Conservation (phyloP, 2,888 invertebrate species). For the Andrena flavipes region DNA sequence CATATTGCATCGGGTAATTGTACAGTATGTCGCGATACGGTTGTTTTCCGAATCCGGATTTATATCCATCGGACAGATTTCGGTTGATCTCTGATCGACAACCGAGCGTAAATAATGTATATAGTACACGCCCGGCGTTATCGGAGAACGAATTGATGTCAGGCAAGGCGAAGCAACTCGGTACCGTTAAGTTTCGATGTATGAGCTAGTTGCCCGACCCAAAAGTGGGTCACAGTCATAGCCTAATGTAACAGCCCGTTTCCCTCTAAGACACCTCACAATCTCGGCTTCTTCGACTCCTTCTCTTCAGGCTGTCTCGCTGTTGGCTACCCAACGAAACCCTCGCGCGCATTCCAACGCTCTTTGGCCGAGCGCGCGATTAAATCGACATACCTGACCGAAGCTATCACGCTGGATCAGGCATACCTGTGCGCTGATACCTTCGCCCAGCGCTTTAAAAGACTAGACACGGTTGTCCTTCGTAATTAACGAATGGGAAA, state of each 20-base stretch:
- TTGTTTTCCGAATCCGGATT: background rate
- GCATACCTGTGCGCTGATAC: conserved; percentile 11
- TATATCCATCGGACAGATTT: background rate
- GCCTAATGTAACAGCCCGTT: conserved; percentile 80
- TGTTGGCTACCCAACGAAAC: conserved; percentile 59
- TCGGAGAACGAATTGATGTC: conserved; percentile 80
- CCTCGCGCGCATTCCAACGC: conserved; percentile 62
- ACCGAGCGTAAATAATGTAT: conserved; percentile 17
- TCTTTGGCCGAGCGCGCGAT: conserved; percentile 44
- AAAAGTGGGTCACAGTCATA: conserved; percentile 83
- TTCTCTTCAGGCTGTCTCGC: conserved; percentile 7
- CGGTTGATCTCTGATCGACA: conserved; percentile 22
- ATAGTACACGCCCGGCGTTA: conserved; percentile 50
- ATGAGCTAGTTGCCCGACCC: conserved; percentile 81
- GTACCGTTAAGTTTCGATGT: conserved; percentile 84
- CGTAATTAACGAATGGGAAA: no score
- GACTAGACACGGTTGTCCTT: no score
- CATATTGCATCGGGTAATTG: background rate
- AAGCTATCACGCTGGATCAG: conserved; percentile 17
- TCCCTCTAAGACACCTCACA: conserved; percentile 71
- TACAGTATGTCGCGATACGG: background rate
- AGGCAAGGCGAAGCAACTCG: conserved; percentile 78
- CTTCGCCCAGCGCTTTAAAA: background rate
- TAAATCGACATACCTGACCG: conserved; percentile 60
- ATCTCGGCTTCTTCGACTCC: conserved; percentile 55